Evolutionary conservation across 2,888 invertebrate species (phyloP).

Genomic region (Drosophila formosana): DNA sequence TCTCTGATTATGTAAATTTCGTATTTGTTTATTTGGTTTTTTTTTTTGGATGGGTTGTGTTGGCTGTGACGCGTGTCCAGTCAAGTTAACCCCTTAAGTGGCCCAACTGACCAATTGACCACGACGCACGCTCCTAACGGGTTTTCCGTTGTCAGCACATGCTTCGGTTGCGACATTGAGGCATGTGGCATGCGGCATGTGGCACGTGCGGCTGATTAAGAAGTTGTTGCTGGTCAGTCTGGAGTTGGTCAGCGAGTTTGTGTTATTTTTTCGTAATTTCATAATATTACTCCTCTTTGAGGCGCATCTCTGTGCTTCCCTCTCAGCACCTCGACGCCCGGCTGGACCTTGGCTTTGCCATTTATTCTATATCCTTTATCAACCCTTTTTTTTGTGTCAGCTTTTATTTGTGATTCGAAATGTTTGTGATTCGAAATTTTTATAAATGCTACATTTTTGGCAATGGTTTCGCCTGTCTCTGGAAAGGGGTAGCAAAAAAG

Average conservation of each 20-base stretch:
- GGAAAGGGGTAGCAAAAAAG: conserved; percentile 72
- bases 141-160: conserved; percentile 20
- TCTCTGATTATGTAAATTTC: conserved; percentile 52
- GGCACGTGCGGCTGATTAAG: conserved; percentile 67
- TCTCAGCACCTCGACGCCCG: not conserved
- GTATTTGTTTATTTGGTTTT: conserved; percentile 30
- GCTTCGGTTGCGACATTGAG: conserved; percentile 10
- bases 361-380: conserved; percentile 36
- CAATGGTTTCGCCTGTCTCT: conserved; percentile 52
- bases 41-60: conserved; percentile 13
- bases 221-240: conserved; percentile 56
- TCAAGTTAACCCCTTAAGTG: conserved; percentile 58
- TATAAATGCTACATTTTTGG: conserved; percentile 77
- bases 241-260: conserved; percentile 30
- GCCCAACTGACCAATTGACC: conserved; percentile 57
- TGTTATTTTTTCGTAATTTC: conserved; percentile 16
- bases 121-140: conserved; percentile 35
- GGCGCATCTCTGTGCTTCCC: not conserved
- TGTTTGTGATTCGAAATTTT: conserved; percentile 60
- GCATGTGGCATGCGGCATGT: conserved; percentile 59
- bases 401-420: conserved; percentile 67
- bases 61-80: conserved; percentile 59
- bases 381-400: conserved; percentile 67
- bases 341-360: conserved; percentile 4
- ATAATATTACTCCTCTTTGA: not conserved